Percentiles rank a stretch among this genome's conserved stretches.
phyloP scores from a whole-genome alignment of 2,113 vertebrate species.

The Phrynosoma platyrhinos region DNA sequence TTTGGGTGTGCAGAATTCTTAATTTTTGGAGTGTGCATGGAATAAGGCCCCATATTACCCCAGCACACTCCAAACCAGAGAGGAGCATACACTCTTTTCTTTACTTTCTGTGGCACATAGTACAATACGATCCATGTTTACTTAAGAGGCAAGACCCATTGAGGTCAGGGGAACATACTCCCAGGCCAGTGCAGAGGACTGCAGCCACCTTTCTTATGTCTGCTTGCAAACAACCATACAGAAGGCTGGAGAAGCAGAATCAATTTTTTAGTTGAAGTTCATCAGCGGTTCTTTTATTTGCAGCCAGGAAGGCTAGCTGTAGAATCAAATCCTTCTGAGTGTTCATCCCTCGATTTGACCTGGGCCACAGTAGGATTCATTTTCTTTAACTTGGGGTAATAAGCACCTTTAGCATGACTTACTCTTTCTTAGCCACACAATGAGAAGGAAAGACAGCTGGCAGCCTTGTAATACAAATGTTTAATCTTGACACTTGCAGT shows the following conservation, averaged over 20 bases:
- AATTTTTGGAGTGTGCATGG: background rate
- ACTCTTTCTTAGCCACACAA: background rate
- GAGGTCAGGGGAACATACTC: background rate
- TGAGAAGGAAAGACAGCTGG: background rate
- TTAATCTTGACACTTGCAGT: constrained; percentile 33
- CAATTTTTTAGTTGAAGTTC: background rate
- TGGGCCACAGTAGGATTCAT: background rate
- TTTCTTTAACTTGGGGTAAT: background rate
- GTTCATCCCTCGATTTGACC: background rate
- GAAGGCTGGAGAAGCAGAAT: background rate
- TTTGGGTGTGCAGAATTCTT: background rate
- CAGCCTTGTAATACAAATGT: constrained; percentile 18
- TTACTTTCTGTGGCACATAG: background rate
- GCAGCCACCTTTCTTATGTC: background rate
- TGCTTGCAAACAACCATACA: background rate
- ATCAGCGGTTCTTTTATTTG: background rate
- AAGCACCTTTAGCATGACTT: background rate
- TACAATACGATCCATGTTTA: background rate
- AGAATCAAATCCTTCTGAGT: background rate
- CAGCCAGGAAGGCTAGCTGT: background rate
- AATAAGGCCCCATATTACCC: background rate
- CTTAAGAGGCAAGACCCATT: background rate
- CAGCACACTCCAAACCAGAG: background rate
- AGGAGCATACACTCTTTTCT: background rate
- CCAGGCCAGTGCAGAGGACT: background rate